Evolutionary conservation across 2,888 invertebrate genomes (phyloP).

Genomic region (Conchocele bisecta): DNA sequence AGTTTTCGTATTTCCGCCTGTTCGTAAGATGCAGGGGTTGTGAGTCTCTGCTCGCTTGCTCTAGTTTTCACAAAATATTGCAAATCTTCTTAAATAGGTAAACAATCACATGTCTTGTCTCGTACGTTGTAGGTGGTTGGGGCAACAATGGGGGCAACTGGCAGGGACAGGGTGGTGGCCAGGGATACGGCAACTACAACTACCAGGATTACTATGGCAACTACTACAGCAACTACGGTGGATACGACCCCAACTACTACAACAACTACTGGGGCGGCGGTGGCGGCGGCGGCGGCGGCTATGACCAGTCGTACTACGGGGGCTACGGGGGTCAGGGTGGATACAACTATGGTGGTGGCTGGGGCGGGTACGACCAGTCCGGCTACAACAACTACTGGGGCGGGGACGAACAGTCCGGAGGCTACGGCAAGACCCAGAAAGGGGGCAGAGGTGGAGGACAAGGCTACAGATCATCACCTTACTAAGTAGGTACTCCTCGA

Average conservation of each 20-base stretch:
- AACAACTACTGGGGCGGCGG: too few relatives aligned
- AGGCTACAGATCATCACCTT: too few relatives aligned
- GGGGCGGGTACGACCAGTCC: slow-evolving; percentile 61
- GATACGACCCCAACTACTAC: slow-evolving; percentile 82
- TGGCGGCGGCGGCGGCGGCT: slow-evolving; percentile 55
- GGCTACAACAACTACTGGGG: slow-evolving; percentile 23
- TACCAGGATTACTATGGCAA: slow-evolving; percentile 45
- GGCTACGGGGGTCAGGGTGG: slow-evolving; percentile 74
- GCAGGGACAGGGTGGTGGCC: slow-evolving; percentile 80
- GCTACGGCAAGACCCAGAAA: too few relatives aligned
- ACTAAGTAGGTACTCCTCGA: neutral
- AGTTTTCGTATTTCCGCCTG: too few relatives aligned
- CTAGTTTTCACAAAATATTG: too few relatives aligned
- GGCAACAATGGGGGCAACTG: slow-evolving; percentile 80
- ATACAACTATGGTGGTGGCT: slow-evolving; percentile 53
- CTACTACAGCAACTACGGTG: slow-evolving; percentile 85
- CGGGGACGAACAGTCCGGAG: too few relatives aligned
- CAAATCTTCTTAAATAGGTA: too few relatives aligned
- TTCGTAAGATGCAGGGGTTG: too few relatives aligned
- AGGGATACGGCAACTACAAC: slow-evolving; percentile 86
- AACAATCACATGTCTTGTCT: too few relatives aligned
- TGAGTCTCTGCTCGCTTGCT: too few relatives aligned
- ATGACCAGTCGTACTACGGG: slow-evolving; percentile 58
- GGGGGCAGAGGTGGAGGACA: too few relatives aligned
- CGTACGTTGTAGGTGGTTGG: slow-evolving; percentile 58